Base-by-base conservation (phyloP, 2,113 vertebrate species). In the Callospermophilus lateralis region DNA sequence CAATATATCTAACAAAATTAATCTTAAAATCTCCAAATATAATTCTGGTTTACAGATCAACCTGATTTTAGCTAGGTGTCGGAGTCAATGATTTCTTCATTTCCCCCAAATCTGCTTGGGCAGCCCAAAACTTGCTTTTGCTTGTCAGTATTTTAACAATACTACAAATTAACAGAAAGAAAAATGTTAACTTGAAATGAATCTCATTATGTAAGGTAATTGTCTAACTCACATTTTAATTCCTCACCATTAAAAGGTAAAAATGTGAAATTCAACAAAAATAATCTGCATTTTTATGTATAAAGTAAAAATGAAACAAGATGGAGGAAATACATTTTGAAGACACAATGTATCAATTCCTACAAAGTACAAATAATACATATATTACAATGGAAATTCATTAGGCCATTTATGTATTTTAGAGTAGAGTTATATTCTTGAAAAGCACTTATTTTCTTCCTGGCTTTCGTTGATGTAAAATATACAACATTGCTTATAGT, bases 391-490 rank as follows among this genome's bases (percentile, higher is more conserved):
- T 73, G 4, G 65, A 84, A 28, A 63, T 70, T 73, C 34, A 61
- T 73, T 90, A 83, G 24, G 34, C 12, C 19, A 67, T 72, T 72
- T 39, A 32, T 22, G 4, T 61, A 55, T 37, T 84, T 95, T 70
- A 88, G n/a, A 63, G 80, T 8, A 88, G 2, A 63, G 30, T 73
- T 77, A 5, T 63, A 39, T 30, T 79, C 28, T 58, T 37, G 9
- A 72, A 78, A 86, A 51, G 0, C 5, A 53, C 67, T 45, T 68
- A 73, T 73, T 90, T 92, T 84, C 11, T 20, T 78, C 42, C 19
- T 53, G 74, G 16, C 84, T 78, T 92, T 65, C 16, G 92, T 90
- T 68, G 92, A 8, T 90, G 19, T 17, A 97, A 39, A 84, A 96
- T 78, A 74, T 53, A 72, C 11, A 37, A 39, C 16, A 17, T 58